Base-by-base conservation (phyloP, 1,140 invertebrate genomes). In the Polypedilum pembai region DNA sequence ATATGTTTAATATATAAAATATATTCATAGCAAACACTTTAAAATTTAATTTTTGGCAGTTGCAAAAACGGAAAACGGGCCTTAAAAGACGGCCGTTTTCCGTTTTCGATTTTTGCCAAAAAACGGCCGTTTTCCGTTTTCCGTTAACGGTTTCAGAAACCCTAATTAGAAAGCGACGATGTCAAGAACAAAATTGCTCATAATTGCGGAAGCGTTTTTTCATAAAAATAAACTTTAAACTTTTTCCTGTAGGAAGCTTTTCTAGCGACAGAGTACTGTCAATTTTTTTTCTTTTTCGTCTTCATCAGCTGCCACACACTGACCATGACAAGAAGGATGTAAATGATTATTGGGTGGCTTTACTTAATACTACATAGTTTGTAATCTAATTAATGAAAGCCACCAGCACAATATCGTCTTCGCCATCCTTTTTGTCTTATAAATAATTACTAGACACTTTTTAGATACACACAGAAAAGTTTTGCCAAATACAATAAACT, bases 361-460 rank as follows among this genome's bases (percentile, higher is more conserved):
- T 56, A n/a, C 45, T 56, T 56, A 56, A 56, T 33, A 5, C 12
- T 56, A 56, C 45, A 56, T 33, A 33, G 24, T 33, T 33, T 33
- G 45, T 56, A 56, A 56, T 56, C 45, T 56, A 56, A 56, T 56
- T 56, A 56, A 56, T 56, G 45, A 56, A 56, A 56, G 45, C 45
- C n/a, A n/a, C 12, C 45, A 56, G 45, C 45, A 33, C 24, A 56
- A 56, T 56, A n/a, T 56, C 41, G n/a, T n/a, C 24, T 33, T 33
- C 24, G 24, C 24, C 24, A 3, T 56, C 41, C n/a, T 56, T 56
- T 56, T 15, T 56, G 8, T n/a, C 10, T 56, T 56, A 56, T 56
- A 56, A 56, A 56, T 56, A 56, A 56, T 56, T 56, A 56, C 45
- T 56, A 56, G 45, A 56, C 15, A 56, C 45, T 56, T 56, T 56